Evolutionary conservation across 2,888 invertebrate genomes (phyloP).

Genomic region (Loripinus fragilis): DNA sequence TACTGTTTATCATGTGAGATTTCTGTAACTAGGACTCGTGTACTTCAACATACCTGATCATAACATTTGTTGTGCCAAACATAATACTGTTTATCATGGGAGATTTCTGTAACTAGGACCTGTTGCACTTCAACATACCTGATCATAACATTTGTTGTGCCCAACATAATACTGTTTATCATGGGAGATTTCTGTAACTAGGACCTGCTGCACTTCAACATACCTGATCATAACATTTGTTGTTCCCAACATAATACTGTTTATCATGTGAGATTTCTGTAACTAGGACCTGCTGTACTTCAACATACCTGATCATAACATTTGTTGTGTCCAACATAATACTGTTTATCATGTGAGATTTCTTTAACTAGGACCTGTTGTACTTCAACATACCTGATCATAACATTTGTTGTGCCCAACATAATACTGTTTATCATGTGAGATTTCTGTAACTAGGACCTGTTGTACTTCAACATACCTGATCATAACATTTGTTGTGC

Average conservation of each 20-base stretch:
- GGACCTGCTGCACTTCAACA: too few relatives aligned
- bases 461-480: slow-evolving; percentile 90
- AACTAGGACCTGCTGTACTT: slow-evolving; percentile 91
- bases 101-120: too few relatives aligned
- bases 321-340: slow-evolving; percentile 97
- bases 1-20: too few relatives aligned
- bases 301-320: slow-evolving; percentile 94
- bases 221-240: slow-evolving; percentile 97
- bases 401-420: slow-evolving; percentile 98
- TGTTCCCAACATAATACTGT: slow-evolving; percentile 96
- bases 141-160: too few relatives aligned
- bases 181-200: too few relatives aligned
- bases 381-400: slow-evolving; percentile 89
- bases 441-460: slow-evolving; percentile 96
- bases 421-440: slow-evolving; percentile 94
- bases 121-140: too few relatives aligned
- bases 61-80: too few relatives aligned
- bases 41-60: too few relatives aligned
- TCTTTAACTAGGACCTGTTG: slow-evolving; percentile 96
- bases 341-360: slow-evolving; percentile 93
- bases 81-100: too few relatives aligned
- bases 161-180: too few relatives aligned
- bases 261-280: slow-evolving; percentile 97
- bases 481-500: slow-evolving; percentile 98
- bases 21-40: too few relatives aligned